These are phyloP conservation scores for Neogobius melanostomus DNA, from an alignment of 2,113 vertebrate genomes.

Conservation along the genomic window DNA sequence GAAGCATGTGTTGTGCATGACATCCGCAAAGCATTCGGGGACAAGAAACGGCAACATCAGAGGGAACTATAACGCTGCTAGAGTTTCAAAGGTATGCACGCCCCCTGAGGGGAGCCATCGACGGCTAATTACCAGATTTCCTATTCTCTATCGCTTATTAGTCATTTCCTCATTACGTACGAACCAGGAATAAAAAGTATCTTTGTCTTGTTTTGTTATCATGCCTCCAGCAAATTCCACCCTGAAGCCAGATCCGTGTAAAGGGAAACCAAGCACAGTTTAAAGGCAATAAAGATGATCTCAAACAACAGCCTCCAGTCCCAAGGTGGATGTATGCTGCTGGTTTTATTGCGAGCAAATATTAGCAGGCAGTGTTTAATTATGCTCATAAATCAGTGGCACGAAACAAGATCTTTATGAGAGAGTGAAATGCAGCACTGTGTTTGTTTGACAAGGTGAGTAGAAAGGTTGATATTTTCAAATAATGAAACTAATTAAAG, in stretches of 20 bases:
- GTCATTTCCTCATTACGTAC: slow-evolving; percentile 62
- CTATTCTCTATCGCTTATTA: slow-evolving; percentile 55
- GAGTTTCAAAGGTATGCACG: slow-evolving; percentile 58
- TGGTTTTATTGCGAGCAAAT: slow-evolving; percentile 51
- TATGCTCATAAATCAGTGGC: slow-evolving; percentile 66
- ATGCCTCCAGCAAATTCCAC: slow-evolving; percentile 15
- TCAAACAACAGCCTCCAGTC: slow-evolving; percentile 47
- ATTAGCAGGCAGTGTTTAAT: slow-evolving; percentile 61
- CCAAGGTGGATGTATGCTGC: slow-evolving; percentile 23
- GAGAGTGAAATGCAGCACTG: not conserved
- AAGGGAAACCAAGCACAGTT: slow-evolving; percentile 28
- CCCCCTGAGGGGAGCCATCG: slow-evolving; percentile 36
- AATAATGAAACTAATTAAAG: too few relatives aligned
- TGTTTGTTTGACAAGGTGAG: too few relatives aligned
- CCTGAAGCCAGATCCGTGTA: slow-evolving; percentile 9
- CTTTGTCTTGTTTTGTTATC: slow-evolving; percentile 22
- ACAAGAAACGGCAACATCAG: slow-evolving; percentile 34
- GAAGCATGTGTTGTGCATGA: slow-evolving; percentile 5
- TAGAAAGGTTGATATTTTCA: too few relatives aligned
- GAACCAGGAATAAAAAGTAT: slow-evolving; percentile 32
- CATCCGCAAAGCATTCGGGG: slow-evolving; percentile 14
- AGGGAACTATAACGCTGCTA: slow-evolving; percentile 37
- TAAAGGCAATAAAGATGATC: slow-evolving; percentile 45
- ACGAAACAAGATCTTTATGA: slow-evolving; percentile 13
- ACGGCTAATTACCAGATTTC: slow-evolving; percentile 63